Percentiles rank a stretch among this genome's conserved stretches.
These are phyloP conservation scores for Philantomba maxwellii DNA, from an alignment of 2,113 vertebrate species.

Conservation along the genomic window DNA sequence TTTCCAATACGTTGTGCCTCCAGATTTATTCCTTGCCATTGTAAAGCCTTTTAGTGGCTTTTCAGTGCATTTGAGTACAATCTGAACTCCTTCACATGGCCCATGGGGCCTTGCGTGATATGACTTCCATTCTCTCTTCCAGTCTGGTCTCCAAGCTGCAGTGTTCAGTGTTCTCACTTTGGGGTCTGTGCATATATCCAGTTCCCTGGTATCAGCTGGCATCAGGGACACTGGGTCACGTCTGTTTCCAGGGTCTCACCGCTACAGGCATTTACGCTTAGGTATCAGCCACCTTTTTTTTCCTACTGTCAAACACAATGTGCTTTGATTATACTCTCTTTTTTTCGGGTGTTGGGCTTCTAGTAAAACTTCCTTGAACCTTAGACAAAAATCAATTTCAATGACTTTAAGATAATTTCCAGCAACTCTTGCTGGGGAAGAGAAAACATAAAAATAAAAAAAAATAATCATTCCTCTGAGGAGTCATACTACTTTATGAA, in stretches of 20 bases:
- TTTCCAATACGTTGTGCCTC: background rate
- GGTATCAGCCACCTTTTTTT: background rate
- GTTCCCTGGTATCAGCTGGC: background rate
- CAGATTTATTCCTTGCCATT: background rate
- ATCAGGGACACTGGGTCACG: background rate
- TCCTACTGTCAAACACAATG: background rate
- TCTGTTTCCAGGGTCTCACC: background rate
- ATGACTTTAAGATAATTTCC: background rate
- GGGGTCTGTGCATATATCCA: background rate
- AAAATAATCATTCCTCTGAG: background rate
- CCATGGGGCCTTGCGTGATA: accelerated
- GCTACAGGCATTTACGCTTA: background rate
- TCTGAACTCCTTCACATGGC: background rate
- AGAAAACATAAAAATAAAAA: background rate
- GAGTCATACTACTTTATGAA: background rate
- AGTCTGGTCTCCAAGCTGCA: background rate
- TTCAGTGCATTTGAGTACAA: background rate
- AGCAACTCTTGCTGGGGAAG: background rate
- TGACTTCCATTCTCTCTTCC: background rate
- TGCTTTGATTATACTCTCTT: background rate
- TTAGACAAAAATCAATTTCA: background rate
- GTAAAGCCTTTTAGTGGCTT: background rate
- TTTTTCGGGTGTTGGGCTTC: background rate
- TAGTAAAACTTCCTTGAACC: background rate
- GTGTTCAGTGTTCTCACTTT: background rate